Percentiles rank a stretch among this genome's conserved stretches.
phyloP scores from a whole-genome alignment of 2,113 vertebrate species.

The Tursiops truncatus region DNA sequence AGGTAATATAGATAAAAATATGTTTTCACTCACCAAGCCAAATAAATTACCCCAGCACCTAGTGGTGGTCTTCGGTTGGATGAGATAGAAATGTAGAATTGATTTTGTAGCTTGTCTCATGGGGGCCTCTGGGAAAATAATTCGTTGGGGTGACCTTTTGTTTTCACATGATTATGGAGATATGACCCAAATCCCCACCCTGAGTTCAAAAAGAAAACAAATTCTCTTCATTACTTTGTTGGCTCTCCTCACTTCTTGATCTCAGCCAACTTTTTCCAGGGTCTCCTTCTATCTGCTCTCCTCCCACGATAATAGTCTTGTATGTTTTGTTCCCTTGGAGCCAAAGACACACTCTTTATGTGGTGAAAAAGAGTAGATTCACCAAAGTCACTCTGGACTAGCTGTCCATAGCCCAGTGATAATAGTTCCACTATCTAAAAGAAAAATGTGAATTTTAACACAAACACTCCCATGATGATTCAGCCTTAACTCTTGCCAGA shows the following conservation, averaged over 20 bases:
- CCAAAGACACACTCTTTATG: slow-evolving; percentile 22
- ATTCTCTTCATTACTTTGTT: slow-evolving; percentile 9
- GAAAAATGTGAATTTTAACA: slow-evolving; percentile 64
- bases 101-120: neutral
- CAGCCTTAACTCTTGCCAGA: slow-evolving; percentile 62
- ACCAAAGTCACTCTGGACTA: slow-evolving; percentile 52
- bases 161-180: slow-evolving; percentile 16
- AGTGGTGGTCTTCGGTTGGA: neutral
- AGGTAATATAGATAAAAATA: neutral
- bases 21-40: neutral
- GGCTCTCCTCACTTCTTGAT: neutral
- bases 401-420: slow-evolving; percentile 66
- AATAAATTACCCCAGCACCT: neutral
- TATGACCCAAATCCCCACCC: slow-evolving; percentile 31
- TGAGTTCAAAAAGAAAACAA: slow-evolving; percentile 47
- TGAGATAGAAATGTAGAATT: neutral
- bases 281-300: slow-evolving; percentile 33
- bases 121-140: slow-evolving; percentile 27
- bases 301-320: slow-evolving; percentile 40
- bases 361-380: slow-evolving; percentile 9
- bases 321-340: slow-evolving; percentile 44
- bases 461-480: slow-evolving; percentile 71
- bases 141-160: slow-evolving; percentile 13
- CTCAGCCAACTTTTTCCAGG: neutral
- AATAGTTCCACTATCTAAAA: slow-evolving; percentile 69